phyloP scores from a whole-genome alignment of 2,797 vertebrate species.

The Clarias platycephalus region DNA sequence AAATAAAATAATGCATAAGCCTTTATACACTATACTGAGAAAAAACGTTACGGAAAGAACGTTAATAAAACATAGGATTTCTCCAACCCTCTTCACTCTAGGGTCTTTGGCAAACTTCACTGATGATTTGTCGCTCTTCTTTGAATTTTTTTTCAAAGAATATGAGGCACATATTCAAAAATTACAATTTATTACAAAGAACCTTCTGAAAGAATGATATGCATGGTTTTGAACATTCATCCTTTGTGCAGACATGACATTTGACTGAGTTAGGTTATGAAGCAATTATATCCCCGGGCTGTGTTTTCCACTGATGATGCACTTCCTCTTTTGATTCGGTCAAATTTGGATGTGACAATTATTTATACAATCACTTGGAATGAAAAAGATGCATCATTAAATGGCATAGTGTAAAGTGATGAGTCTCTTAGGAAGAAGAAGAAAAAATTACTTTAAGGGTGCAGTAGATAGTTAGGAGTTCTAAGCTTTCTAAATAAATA shows the following conservation, averaged over 20 bases:
- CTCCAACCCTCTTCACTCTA: background rate
- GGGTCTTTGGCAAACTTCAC: background rate
- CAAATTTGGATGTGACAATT: background rate
- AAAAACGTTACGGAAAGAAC: background rate
- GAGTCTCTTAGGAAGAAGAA: background rate
- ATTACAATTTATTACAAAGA: background rate
- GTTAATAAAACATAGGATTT: background rate
- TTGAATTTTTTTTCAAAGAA: background rate
- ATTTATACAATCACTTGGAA: background rate
- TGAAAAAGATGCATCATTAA: background rate
- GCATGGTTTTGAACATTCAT: background rate
- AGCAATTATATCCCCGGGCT: background rate
- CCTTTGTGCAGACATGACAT: background rate
- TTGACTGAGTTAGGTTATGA: background rate
- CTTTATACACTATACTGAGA: background rate
- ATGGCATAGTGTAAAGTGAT: background rate
- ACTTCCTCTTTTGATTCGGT: constrained; percentile 21
- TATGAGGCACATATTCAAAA: background rate
- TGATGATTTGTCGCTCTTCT: constrained; percentile 5
- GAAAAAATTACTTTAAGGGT: background rate
- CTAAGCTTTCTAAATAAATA: background rate
- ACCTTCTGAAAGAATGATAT: background rate
- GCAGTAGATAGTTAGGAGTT: background rate
- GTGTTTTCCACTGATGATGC: constrained; percentile 7
- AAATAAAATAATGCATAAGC: background rate